These are phyloP conservation scores for human DNA, from an alignment of 2,113 vertebrate species.

Conservation along the genomic window GRCh38 chr4:177973501-177974000, in stretches of 20 bases:
- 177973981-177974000: not conserved
- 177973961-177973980: not conserved
- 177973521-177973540: too few relatives aligned
- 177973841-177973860: not conserved
- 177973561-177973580: too few relatives aligned
- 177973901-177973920: not conserved
- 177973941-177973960: not conserved
- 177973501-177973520: too few relatives aligned
- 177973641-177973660: not conserved
- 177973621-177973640: not conserved
- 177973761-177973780: not conserved
- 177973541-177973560: too few relatives aligned
- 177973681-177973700: not conserved
- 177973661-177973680: constrained; percentile 16
- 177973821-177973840: not conserved
- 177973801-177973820: not conserved
- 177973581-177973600: too few relatives aligned
- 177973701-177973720: not conserved
- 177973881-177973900: not conserved
- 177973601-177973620: too few relatives aligned
- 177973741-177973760: constrained; percentile 27
- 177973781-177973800: not conserved
- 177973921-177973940: not conserved
- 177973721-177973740: constrained; percentile 19
- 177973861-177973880: not conserved